phyloP scores from a whole-genome alignment of 2,797 vertebrate species.

The Sebastes vulpes region DNA sequence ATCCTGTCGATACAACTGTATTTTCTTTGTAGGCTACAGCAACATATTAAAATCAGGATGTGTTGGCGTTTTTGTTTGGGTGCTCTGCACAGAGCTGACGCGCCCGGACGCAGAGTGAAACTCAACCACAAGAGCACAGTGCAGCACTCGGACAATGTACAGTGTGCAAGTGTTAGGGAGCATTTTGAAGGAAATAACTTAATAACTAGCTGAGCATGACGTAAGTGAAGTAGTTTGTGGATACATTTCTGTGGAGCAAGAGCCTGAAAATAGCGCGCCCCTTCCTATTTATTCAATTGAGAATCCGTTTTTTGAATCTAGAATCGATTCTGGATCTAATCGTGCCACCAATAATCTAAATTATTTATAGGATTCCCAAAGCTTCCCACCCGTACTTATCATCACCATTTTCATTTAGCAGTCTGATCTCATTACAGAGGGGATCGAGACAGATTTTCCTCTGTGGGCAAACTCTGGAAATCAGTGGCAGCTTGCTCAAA shows the following conservation, averaged over 20 bases:
- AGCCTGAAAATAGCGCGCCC: neutral
- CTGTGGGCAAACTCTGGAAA: constrained; percentile 40
- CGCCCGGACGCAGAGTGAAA: neutral
- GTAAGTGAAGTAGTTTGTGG: neutral
- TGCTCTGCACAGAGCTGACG: too few species aligned
- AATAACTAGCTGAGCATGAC: neutral
- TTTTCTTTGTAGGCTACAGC: too few species aligned
- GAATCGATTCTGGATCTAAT: neutral
- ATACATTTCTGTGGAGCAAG: neutral
- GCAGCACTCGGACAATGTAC: neutral
- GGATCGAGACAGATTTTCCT: constrained; percentile 45
- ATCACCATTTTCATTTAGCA: constrained; percentile 46
- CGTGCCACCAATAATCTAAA: neutral
- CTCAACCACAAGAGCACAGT: neutral
- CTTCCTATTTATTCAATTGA: neutral
- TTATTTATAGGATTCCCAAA: neutral
- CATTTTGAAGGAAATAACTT: neutral
- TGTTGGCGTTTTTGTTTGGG: too few species aligned
- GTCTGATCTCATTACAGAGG: constrained; percentile 59
- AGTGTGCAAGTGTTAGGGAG: neutral
- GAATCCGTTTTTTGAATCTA: neutral
- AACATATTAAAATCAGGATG: too few species aligned
- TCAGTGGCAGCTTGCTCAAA: constrained; percentile 38
- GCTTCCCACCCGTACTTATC: neutral
- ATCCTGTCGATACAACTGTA: too few species aligned